Evolutionary conservation across 1,140 invertebrate genomes (phyloP).

Genomic region (Holotrichia oblita): DNA sequence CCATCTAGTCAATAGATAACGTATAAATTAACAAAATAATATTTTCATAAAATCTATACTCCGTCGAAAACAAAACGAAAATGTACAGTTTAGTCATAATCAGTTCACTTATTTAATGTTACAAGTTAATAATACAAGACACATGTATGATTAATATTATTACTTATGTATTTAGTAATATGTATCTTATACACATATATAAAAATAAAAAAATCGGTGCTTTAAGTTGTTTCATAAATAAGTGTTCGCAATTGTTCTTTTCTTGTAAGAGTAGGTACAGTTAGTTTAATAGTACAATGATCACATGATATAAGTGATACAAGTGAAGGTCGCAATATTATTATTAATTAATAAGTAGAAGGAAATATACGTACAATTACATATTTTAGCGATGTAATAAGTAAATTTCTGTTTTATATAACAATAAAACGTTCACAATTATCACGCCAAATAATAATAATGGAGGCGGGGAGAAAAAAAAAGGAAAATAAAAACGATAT

Average conservation of each 20-base stretch:
- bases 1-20: not conserved
- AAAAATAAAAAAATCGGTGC: constrained; percentile 34
- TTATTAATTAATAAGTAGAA: constrained; percentile 7
- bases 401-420: not conserved
- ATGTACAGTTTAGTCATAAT: constrained; percentile 5
- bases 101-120: constrained; percentile 8
- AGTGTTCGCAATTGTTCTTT: not conserved
- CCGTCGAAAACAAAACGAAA: constrained; percentile 11
- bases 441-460: constrained; percentile 14
- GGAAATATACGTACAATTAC: constrained; percentile 22
- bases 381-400: not conserved
- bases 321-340: constrained; percentile 3
- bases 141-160: constrained; percentile 25
- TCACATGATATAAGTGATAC: constrained; percentile 19
- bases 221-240: constrained; percentile 12
- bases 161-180: constrained; percentile 23
- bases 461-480: too few relatives aligned
- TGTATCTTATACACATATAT: constrained; percentile 26
- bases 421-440: not conserved
- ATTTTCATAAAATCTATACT: not conserved
- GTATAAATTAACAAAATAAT: constrained; percentile 28
- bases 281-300: constrained; percentile 19
- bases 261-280: constrained; percentile 5
- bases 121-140: constrained; percentile 7
- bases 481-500: not conserved